A percentile compares a stretch with the other conserved stretches of the same genome.
phyloP scores from a whole-genome alignment of 2,113 vertebrate genomes.

The Paramisgurnus dabryanus region DNA sequence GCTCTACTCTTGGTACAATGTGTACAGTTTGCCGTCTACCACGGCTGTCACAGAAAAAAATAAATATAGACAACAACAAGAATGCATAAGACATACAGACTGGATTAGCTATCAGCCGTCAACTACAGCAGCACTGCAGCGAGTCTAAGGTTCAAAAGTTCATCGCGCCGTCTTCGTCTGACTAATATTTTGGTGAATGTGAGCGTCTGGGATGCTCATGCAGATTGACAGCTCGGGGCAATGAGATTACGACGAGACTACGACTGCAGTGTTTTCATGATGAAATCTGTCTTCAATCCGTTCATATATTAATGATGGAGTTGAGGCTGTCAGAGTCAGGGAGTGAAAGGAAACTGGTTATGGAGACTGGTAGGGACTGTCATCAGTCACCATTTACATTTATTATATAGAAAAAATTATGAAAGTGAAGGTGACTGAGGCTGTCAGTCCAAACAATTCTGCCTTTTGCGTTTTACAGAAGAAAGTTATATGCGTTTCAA shows the following conservation, averaged over 20 bases:
- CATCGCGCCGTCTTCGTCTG: constrained; percentile 36
- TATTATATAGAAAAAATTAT: not conserved
- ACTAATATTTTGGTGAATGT: constrained; percentile 44
- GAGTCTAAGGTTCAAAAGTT: constrained; percentile 51
- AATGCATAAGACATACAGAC: constrained; percentile 39
- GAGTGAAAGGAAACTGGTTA: not conserved
- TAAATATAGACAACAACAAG: constrained; percentile 50
- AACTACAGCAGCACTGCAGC: constrained; percentile 30
- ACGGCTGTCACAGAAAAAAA: constrained; percentile 43
- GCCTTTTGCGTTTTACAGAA: not conserved
- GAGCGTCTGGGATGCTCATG: constrained; percentile 44
- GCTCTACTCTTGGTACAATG: constrained; percentile 27
- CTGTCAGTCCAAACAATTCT: no score
- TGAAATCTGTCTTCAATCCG: constrained; percentile 54
- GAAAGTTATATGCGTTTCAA: no score
- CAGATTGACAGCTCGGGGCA: constrained; percentile 53
- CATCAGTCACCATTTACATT: not conserved
- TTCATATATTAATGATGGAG: constrained; percentile 58
- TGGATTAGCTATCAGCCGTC: constrained; percentile 42
- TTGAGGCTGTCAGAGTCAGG: constrained; percentile 20
- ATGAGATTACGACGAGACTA: constrained; percentile 49
- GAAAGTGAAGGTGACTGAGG: constrained; percentile 21
- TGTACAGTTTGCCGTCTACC: constrained; percentile 16
- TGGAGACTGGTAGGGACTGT: no score
- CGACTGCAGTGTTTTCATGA: constrained; percentile 48